Evolutionary conservation across 2,113 vertebrate genomes (phyloP).

Genomic region (Athene noctua): DNA sequence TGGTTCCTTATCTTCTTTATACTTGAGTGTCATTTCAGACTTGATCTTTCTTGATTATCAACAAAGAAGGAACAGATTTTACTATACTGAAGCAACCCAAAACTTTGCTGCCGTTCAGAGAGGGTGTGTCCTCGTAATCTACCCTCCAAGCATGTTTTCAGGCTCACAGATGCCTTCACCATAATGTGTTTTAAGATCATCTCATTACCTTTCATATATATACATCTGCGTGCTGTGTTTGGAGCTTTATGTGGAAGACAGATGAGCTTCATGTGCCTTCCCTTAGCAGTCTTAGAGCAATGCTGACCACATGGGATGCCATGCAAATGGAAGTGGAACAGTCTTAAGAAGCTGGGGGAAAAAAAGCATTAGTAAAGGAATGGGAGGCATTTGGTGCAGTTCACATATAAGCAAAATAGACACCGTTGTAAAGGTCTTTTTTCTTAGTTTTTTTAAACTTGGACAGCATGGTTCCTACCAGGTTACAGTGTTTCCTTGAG

Average conservation of each 20-base stretch:
- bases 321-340: background rate
- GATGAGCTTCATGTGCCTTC: background rate
- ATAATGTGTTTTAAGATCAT: background rate
- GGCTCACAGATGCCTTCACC: background rate
- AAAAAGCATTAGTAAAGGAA: background rate
- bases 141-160: background rate
- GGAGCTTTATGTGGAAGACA: background rate
- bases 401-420: background rate
- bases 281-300: background rate
- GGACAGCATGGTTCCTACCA: background rate
- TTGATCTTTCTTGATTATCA: background rate
- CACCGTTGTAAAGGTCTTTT: background rate
- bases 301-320: background rate
- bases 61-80: background rate
- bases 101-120: rapidly evolving
- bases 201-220: background rate
- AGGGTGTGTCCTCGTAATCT: background rate
- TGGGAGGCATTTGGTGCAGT: background rate
- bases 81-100: background rate
- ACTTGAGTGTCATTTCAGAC: background rate
- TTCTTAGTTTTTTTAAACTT: background rate
- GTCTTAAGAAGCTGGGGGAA: background rate
- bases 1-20: background rate
- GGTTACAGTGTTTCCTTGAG: background rate
- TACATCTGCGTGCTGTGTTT: background rate